Evolutionary conservation across 1,140 invertebrate genomes (phyloP).

Genomic region (Meloidogyne hapla): DNA sequence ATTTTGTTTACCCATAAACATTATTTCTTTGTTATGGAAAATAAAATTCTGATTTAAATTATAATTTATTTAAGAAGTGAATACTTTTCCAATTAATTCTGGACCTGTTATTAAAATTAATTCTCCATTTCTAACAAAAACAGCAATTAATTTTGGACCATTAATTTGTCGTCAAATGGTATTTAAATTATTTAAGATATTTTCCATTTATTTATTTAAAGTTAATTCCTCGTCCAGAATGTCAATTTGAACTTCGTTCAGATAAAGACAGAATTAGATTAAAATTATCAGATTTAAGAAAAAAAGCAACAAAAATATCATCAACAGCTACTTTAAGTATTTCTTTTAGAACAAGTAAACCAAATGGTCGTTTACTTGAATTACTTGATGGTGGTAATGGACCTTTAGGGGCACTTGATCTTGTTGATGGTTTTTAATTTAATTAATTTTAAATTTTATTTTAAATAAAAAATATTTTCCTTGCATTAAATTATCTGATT

Average conservation of each 20-base stretch:
- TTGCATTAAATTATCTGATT: too few species aligned
- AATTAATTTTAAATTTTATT: neutral
- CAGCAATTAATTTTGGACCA: neutral
- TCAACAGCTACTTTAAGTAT: constrained; percentile 11
- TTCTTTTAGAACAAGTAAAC: constrained; percentile 28
- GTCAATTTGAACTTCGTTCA: constrained; percentile 27
- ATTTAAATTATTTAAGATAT: neutral
- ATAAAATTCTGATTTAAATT: too few species aligned
- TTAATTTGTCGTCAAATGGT: constrained; percentile 22
- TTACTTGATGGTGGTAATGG: constrained; percentile 12
- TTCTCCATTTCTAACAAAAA: neutral
- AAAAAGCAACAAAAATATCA: constrained; percentile 14
- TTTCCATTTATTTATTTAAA: neutral
- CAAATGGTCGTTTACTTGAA: constrained; percentile 23
- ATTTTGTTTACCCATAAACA: too few species aligned
- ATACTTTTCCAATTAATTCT: constrained; percentile 1
- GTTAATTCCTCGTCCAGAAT: constrained; percentile 29
- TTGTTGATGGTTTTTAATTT: constrained; percentile 21
- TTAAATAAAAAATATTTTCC: neutral
- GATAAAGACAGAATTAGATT: constrained; percentile 21
- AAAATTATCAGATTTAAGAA: constrained; percentile 9
- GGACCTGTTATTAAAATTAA: constrained; percentile 4
- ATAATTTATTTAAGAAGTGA: too few species aligned
- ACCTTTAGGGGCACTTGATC: neutral
- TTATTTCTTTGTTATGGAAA: too few species aligned